Base-by-base conservation (phyloP, 2,888 invertebrate species). In the Strigamia maritima region DNA sequence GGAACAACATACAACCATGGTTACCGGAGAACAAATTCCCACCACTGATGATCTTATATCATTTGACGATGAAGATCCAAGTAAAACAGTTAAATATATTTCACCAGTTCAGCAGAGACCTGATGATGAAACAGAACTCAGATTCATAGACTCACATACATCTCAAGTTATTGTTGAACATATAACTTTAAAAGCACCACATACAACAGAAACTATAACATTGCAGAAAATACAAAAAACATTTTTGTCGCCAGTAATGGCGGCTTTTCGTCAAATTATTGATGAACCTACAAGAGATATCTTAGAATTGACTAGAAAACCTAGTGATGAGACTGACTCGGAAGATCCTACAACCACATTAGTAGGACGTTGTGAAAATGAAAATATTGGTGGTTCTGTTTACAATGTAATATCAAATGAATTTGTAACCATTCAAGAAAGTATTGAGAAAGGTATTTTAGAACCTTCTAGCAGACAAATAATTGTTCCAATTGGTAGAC, bases 331-430 rank as follows among this genome's bases (percentile, higher is more conserved):
- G 16, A 10, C 40, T 7, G 40, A 44, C 10, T 8, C 7, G 10
- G 7, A 44, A 44, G 16, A 44, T 44, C 16, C 40, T 1, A 44
- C 40, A 10, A 10, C 40, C 10, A 2, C 91, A 24, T 88, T 97
- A n/a, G 89, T 90, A 79, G 92, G 94, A 94, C 94, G 2, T 88
- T 96, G 24, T 89, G 90, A 44, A 44, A 16, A 10, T 44, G 40
- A 44, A 44, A 16, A 16, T 44, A 16, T 44, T 10, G 10, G 14
- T 44, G 40, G 40, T 44, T 44, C 40, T 44, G 40, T 97, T 80
- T 87, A 91, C 6, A 97, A 98, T 87, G 93, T 93, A 1, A 91
- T 93, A 84, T 90, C 92, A 80, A 93, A 95, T 76, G 92, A 94
- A 82, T 86, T 91, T 12, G 84, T 97, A 14, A 92, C 91, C 12